Evolutionary conservation across 1,140 invertebrate species (phyloP), one percentile per base, ranked within the genome.

Genomic region (Mya arenaria): DNA sequence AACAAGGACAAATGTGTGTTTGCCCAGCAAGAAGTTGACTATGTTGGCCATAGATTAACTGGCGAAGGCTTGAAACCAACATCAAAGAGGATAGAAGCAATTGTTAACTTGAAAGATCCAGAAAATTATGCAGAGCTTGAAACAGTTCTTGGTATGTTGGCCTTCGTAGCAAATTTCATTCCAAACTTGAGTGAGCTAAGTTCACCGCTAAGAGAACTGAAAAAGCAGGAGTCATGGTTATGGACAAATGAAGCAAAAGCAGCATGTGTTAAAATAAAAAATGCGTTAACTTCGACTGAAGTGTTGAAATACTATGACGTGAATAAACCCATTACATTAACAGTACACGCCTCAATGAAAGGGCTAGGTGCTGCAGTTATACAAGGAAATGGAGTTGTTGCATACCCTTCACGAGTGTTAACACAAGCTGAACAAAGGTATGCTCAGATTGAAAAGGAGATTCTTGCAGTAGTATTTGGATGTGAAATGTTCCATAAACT

Each of bases 391-490:
- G 71, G 90, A 37, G 89, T 91, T 8, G 86, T 94, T 2, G 85
- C 86, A 28, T 94, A 90, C 89, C 90, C 91, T 5, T 94, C 92
- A 5, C 78, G 92, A 41, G 87, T 91, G 13, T 81, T 94, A 15
- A 92, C 34, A 87, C 82, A 32, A 71, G 90, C 83, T 73, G 84
- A 71, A 86, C 93, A 56, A 90, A 19, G 62, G 17, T 87, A 86
- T 68, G 82, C 85, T 17, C 92, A 94, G 87, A 92, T 94, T 0
- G 93, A 94, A 86, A 87, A 93, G 87, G 94, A 95, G 89, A 93
- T 92, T 13, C 84, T 94, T 8, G 92, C 93, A 6, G 91, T 95
- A 17, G 85, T 94, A 1, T 94, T 92, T 88, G 92, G 91, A 4
- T 91, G 94, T 23, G 88, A 91, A 66, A 92, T 92, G 83, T 95